Evolutionary conservation across 2,888 invertebrate genomes (phyloP).

Genomic region (Crocallis elinguaria): DNA sequence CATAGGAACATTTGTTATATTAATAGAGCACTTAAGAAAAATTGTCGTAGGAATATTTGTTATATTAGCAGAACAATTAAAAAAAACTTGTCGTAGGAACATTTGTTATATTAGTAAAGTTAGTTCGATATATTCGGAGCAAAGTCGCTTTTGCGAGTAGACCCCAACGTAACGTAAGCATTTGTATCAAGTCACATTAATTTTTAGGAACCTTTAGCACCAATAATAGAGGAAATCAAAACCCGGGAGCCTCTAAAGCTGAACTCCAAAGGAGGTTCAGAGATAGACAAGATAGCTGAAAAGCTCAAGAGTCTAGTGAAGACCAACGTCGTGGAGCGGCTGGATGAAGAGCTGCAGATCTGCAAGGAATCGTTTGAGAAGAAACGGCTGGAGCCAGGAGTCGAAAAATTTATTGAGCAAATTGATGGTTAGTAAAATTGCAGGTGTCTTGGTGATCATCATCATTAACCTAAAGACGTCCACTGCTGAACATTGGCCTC

Average conservation of each 20-base stretch:
- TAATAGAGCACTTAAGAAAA: no score
- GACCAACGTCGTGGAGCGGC: constrained; percentile 53
- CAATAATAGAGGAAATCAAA: constrained; percentile 74
- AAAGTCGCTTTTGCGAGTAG: no score
- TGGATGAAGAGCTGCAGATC: constrained; percentile 64
- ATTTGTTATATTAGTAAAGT: no score
- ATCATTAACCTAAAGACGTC: no score
- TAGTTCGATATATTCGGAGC: no score
- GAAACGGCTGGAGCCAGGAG: constrained; percentile 29
- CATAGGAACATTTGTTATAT: no score
- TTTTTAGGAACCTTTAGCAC: constrained; percentile 61
- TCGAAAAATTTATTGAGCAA: not conserved
- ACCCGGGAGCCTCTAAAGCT: constrained; percentile 62
- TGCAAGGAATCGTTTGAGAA: constrained; percentile 70
- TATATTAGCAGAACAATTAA: no score
- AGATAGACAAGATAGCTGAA: constrained; percentile 78
- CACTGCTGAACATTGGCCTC: no score
- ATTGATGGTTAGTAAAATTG: not conserved
- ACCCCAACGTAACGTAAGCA: constrained; percentile 6
- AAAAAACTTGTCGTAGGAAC: no score
- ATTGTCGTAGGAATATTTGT: no score
- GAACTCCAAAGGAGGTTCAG: constrained; percentile 53
- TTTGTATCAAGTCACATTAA: no score
- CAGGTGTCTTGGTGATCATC: no score
- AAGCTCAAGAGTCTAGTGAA: constrained; percentile 70